These are phyloP conservation scores for Allygus modestus DNA, from an alignment of 2,888 invertebrate species.

Conservation along the genomic window DNA sequence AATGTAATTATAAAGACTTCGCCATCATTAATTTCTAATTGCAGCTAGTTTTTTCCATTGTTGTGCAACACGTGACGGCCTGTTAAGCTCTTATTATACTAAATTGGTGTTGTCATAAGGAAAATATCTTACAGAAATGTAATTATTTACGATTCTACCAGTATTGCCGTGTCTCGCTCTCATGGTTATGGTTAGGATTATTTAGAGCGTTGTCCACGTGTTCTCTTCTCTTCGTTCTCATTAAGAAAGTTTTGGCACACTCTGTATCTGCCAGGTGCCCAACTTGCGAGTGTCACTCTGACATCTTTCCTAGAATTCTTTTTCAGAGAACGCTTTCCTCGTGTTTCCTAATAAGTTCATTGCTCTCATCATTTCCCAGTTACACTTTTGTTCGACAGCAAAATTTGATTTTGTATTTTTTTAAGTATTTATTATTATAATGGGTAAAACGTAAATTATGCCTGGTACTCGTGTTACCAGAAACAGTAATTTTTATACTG, in stretches of 20 bases:
- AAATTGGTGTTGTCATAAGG: neutral
- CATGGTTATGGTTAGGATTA: neutral
- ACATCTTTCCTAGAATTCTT: conserved; percentile 2
- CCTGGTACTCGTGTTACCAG: no score
- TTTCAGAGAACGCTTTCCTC: neutral
- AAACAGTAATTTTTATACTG: no score
- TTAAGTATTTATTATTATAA: no score
- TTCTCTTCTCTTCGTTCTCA: neutral
- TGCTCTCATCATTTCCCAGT: neutral
- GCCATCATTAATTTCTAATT: no score
- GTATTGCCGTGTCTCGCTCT: neutral
- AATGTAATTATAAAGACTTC: no score
- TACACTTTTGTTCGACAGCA: neutral
- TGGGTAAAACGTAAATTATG: no score
- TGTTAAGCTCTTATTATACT: no score
- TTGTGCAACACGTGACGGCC: no score
- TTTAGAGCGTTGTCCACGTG: neutral
- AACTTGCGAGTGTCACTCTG: neutral
- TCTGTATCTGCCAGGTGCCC: neutral
- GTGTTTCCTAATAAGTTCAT: neutral
- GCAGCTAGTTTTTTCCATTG: no score
- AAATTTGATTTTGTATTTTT: no score
- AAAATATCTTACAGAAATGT: neutral
- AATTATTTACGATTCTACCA: neutral
- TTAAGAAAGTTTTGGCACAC: conserved; percentile 17